Evolutionary conservation across 2,888 invertebrate species (phyloP).

Genomic region (Eupithecia pulchellata): DNA sequence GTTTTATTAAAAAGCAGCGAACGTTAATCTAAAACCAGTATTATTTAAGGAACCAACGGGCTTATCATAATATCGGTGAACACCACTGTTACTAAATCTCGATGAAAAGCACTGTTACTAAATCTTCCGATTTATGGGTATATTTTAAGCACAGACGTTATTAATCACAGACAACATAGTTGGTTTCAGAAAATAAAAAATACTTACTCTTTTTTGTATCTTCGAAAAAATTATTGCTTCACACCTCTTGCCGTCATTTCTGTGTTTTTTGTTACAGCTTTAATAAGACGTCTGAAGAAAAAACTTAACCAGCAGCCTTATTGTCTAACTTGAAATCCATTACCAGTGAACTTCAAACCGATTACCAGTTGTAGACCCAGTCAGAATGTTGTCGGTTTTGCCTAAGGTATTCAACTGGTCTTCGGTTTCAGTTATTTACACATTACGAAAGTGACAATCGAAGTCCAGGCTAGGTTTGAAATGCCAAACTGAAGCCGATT

Average conservation of each 20-base stretch:
- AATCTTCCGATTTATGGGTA: not conserved
- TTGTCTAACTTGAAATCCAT: too few relatives aligned
- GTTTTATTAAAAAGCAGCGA: not conserved
- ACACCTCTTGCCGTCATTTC: not conserved
- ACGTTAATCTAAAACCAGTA: not conserved
- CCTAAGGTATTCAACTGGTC: too few relatives aligned
- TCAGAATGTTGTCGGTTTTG: too few relatives aligned
- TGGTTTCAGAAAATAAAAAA: not conserved
- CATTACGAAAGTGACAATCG: too few relatives aligned
- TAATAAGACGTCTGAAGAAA: not conserved
- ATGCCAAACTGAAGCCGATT: too few relatives aligned
- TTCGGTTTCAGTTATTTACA: too few relatives aligned
- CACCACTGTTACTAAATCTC: not conserved
- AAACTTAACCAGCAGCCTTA: not conserved
- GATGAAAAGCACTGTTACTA: not conserved
- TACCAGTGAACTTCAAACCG: too few relatives aligned
- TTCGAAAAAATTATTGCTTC: not conserved
- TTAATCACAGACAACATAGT: not conserved
- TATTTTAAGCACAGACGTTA: not conserved
- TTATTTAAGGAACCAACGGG: not conserved
- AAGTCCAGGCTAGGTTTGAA: too few relatives aligned
- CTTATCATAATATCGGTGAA: not conserved
- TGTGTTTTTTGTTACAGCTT: not conserved
- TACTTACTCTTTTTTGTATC: not conserved
- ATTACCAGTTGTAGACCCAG: too few relatives aligned